These are phyloP conservation scores for Knipowitschia caucasica DNA, from an alignment of 2,797 vertebrate species.

Conservation along the genomic window DNA sequence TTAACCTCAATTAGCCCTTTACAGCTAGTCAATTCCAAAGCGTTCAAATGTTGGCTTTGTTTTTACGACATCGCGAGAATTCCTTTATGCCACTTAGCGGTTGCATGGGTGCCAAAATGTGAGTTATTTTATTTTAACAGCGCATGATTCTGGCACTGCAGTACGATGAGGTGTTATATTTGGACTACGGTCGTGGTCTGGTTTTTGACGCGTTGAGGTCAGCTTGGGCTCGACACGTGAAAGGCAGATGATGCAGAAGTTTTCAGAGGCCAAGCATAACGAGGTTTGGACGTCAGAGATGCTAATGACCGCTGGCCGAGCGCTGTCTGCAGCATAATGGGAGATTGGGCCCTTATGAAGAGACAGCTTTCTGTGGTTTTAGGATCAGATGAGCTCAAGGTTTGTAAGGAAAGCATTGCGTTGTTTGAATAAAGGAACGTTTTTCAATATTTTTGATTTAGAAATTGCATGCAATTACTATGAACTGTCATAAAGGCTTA, in stretches of 20 bases:
- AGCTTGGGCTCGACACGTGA: slow-evolving; percentile 11
- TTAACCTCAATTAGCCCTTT: slow-evolving; percentile 27
- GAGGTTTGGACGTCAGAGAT: slow-evolving; percentile 47
- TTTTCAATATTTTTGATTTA: slow-evolving; percentile 19
- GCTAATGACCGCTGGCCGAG: slow-evolving; percentile 44
- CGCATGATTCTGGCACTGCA: slow-evolving; percentile 23
- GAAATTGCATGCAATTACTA: slow-evolving; percentile 47
- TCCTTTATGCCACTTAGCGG: slow-evolving; percentile 31
- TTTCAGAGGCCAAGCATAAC: slow-evolving; percentile 42
- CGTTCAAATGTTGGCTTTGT: slow-evolving; percentile 23
- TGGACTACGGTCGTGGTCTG: slow-evolving; percentile 32
- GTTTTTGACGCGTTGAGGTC: slow-evolving; percentile 35
- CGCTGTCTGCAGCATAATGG: slow-evolving; percentile 61
- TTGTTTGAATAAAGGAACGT: slow-evolving; percentile 33
- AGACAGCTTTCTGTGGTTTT: slow-evolving; percentile 53
- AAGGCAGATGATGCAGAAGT: slow-evolving; percentile 51
- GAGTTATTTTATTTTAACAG: slow-evolving; percentile 48
- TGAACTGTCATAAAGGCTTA: slow-evolving; percentile 25
- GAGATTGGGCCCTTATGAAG: slow-evolving; percentile 59
- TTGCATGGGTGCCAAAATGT: slow-evolving; percentile 35
- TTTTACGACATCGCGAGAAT: slow-evolving; percentile 44
- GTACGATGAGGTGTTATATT: slow-evolving; percentile 57
- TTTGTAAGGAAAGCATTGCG: slow-evolving; percentile 57
- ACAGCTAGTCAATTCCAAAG: slow-evolving; percentile 18
- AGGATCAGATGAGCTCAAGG: slow-evolving; percentile 55